Percentiles rank a stretch among this genome's conserved stretches.
Evolutionary conservation across 2,113 vertebrate species (phyloP).

Genomic region (Ginglymostoma cirratum): DNA sequence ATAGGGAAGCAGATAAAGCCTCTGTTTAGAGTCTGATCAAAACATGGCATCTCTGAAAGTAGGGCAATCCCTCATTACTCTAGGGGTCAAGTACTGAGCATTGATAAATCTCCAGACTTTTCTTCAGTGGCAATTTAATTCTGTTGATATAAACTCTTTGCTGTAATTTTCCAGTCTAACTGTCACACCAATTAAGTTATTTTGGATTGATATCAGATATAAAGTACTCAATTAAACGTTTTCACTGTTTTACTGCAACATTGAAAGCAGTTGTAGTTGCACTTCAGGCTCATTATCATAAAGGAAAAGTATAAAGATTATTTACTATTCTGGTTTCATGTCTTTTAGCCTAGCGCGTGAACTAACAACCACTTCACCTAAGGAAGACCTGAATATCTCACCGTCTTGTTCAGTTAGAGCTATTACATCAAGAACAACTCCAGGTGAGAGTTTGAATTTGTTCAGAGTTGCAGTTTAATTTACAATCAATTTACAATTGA

Average conservation of each 20-base stretch:
- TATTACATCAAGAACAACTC: constrained; percentile 66
- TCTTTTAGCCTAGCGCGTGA: constrained; percentile 65
- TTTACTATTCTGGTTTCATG: background rate
- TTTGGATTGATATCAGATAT: too few species aligned
- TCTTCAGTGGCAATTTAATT: background rate
- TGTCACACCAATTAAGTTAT: background rate
- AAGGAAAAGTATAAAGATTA: too few species aligned
- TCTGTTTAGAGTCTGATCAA: too few species aligned
- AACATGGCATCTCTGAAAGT: too few species aligned
- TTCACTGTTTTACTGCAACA: background rate
- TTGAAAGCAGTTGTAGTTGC: background rate
- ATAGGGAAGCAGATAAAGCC: too few species aligned
- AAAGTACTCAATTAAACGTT: background rate
- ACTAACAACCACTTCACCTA: constrained; percentile 69
- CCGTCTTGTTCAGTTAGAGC: constrained; percentile 54
- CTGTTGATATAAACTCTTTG: background rate
- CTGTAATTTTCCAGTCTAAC: background rate
- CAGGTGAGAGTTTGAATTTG: constrained; percentile 58
- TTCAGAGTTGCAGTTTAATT: background rate
- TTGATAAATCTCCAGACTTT: background rate
- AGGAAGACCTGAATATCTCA: constrained; percentile 69
- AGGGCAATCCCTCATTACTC: too few species aligned
- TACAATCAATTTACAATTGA: background rate
- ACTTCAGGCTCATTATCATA: too few species aligned
- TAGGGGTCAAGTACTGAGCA: background rate